phyloP scores from a whole-genome alignment of 2,797 vertebrate genomes.

The Cercopithecus diana region DNA sequence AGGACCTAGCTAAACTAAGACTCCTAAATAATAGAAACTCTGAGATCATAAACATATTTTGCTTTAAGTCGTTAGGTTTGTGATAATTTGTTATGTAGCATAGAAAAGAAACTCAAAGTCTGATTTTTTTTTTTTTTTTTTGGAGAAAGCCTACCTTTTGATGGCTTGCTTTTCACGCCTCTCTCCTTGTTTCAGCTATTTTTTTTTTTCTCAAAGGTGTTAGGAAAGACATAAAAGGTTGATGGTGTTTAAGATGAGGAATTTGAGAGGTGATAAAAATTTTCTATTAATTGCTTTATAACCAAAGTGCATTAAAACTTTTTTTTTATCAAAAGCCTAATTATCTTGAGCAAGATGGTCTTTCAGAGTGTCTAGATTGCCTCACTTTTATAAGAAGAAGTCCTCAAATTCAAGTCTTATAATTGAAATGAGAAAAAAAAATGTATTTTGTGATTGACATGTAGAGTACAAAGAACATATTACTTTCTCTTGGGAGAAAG shows the following conservation, averaged over 20 bases:
- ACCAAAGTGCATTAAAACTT: background rate
- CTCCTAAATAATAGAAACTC: background rate
- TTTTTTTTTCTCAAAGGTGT: background rate
- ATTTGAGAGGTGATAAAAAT: background rate
- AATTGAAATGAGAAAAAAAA: background rate
- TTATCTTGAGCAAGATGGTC: background rate
- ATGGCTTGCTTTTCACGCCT: background rate
- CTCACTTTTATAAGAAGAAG: background rate
- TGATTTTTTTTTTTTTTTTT: background rate
- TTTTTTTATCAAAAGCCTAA: background rate
- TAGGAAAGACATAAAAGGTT: background rate
- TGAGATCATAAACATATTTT: background rate
- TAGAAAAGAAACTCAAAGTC: background rate
- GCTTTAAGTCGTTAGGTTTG: background rate
- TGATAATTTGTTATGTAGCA: background rate
- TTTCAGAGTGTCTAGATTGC: background rate
- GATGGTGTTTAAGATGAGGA: background rate
- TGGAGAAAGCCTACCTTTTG: background rate
- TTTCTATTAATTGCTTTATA: background rate
- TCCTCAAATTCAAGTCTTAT: background rate
- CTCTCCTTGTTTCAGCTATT: background rate
- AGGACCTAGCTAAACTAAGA: background rate
- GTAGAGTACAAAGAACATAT: background rate
- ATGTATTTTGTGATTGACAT: background rate
- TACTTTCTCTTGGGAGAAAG: background rate